Conservation (phyloP, 2,797 vertebrate genomes). For the Paramormyrops hopkinsi region DNA sequence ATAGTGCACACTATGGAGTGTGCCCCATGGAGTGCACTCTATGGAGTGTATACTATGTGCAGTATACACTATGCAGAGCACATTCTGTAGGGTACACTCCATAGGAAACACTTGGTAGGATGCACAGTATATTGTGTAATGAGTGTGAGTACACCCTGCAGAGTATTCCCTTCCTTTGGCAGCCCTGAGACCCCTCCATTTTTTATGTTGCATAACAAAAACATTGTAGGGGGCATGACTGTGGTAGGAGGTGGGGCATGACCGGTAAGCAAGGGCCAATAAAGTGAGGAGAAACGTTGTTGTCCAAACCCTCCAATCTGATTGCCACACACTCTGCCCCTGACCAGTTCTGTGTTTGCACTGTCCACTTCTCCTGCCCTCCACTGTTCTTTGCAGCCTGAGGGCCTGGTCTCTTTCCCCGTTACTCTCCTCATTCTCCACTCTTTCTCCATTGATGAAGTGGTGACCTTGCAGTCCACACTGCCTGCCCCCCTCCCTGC, state of each 20-base stretch:
- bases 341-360: not conserved
- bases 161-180: not conserved
- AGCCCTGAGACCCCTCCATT: not conserved
- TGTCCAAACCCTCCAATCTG: not conserved
- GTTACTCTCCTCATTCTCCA: not conserved
- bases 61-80: not conserved
- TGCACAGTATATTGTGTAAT: not conserved
- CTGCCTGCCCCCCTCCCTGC: not conserved
- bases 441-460: not conserved
- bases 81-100: not conserved
- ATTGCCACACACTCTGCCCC: not conserved
- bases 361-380: not conserved
- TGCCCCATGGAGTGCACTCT: not conserved
- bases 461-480: not conserved
- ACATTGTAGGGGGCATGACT: not conserved
- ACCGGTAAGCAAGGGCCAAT: not conserved
- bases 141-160: no score
- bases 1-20: not conserved
- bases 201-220: not conserved
- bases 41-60: not conserved
- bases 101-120: not conserved
- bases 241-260: not conserved
- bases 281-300: not conserved
- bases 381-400: not conserved
- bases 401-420: constrained; percentile 2